Evolutionary conservation across 2,113 vertebrate genomes (phyloP), one percentile per base, ranked within the genome.

Genomic region (Leptosomus discolor): DNA sequence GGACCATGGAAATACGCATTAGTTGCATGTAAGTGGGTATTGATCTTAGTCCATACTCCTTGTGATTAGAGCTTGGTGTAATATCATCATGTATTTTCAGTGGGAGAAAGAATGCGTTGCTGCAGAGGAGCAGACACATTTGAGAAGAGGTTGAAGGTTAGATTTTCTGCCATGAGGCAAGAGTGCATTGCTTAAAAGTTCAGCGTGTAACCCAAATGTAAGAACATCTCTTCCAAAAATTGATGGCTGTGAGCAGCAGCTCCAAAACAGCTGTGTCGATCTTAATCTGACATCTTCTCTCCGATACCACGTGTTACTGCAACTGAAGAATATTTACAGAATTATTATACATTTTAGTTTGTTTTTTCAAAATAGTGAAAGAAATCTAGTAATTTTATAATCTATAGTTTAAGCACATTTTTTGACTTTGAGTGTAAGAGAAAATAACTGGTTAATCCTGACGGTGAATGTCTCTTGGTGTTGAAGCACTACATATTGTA

Each of bases 31-130:
- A 48, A 58, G 17, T 76, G 50, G 21, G 48, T 61, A 58, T 86
- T 45, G 68, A 17, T 75, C 65, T 78, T 51, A 41, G 53, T 23
- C 22, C 11, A 1, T 10, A 36, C 20, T 87, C 50, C 19, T 50
- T 90, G 41, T 54, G 46, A 8, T 74, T 32, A 39, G 34, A 64
- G 14, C 54, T 57, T 57, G 46, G 18, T 82, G 21, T 27, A 45
- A 39, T 32, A 26, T 18, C 14, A 5, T 16, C 0, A 0, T 24
- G 26, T 8, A 3, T 36, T 61, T 54, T 26, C 6, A 17, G 12
- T 6, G 29, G 37, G 19, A 64, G 21, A 37, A 68, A 26, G 11
- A 48, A 56, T 8, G 14, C 29, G 21, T 2, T 69, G 48, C 51
- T 63, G 43, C 12, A 54, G 46, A 48, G 50, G 30, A 64, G 24